Percentiles rank a stretch among this genome's conserved stretches.
phyloP scores from a whole-genome alignment of 1,140 invertebrate species.

The Pseudomyrmex gracilis region DNA sequence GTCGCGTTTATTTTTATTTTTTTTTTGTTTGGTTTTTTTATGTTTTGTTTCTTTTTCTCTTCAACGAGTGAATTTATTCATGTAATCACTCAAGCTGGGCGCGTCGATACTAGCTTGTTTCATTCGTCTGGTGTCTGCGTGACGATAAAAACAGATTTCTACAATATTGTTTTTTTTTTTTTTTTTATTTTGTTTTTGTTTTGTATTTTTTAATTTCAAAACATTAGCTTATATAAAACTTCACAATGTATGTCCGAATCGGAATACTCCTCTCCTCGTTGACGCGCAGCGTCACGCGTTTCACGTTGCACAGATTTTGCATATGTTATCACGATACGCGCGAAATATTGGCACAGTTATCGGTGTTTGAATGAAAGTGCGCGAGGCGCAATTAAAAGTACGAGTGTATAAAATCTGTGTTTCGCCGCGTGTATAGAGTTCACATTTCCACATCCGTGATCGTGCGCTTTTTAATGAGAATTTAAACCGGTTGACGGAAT shows the following conservation, averaged over 20 bases:
- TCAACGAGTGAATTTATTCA: too few species aligned
- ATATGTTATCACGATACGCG: slow-evolving; percentile 1
- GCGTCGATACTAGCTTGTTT: too few species aligned
- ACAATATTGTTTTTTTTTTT: too few species aligned
- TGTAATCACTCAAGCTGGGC: too few species aligned
- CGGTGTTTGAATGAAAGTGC: slow-evolving; percentile 16
- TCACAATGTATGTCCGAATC: background rate
- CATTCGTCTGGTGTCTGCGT: too few species aligned
- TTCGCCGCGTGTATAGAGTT: background rate
- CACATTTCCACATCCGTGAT: background rate
- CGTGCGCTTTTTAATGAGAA: slow-evolving; percentile 36
- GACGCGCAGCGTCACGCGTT: background rate
- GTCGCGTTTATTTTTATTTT: too few species aligned
- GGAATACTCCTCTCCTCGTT: background rate
- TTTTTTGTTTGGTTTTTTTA: too few species aligned
- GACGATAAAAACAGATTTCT: background rate
- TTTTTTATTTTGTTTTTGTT: too few species aligned
- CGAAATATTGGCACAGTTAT: background rate
- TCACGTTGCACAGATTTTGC: slow-evolving; percentile 2
- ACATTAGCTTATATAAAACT: background rate
- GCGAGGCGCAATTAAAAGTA: background rate
- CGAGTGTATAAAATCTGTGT: background rate
- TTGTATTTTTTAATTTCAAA: background rate
- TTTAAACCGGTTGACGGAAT: slow-evolving; percentile 37
- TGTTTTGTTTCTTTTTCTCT: too few species aligned